Conservation (phyloP, 2,888 invertebrate species). For the Alsophila aescularia region DNA sequence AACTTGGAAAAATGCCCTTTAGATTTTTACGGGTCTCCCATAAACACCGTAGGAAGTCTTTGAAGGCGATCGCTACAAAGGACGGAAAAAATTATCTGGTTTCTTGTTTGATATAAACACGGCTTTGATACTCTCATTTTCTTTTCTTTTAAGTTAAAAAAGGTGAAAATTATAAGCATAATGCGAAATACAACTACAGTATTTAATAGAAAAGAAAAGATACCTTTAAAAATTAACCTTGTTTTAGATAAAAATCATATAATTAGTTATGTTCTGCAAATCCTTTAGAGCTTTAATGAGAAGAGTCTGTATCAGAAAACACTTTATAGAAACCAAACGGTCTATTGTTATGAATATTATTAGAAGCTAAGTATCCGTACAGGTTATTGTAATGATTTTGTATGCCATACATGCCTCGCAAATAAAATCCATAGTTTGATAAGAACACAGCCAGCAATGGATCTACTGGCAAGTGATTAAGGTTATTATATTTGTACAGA, state of each 20-base stretch:
- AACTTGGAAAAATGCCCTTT: conserved; percentile 24
- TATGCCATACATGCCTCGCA: conserved; percentile 67
- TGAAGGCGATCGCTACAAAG: conserved; percentile 26
- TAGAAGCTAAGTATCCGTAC: conserved; percentile 86
- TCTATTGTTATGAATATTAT: conserved; percentile 87
- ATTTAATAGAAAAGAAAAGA: not conserved
- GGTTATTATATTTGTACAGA: conserved; percentile 75
- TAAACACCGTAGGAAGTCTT: conserved; percentile 27
- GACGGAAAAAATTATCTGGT: conserved; percentile 14
- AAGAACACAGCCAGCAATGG: conserved; percentile 85
- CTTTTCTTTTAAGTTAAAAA: conserved; percentile 1
- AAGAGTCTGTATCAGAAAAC: conserved; percentile 72
- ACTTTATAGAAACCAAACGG: conserved; percentile 87
- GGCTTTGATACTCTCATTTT: conserved; percentile 16
- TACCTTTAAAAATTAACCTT: not conserved
- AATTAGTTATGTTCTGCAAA: not conserved
- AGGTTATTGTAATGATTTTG: conserved; percentile 75
- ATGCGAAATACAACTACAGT: not conserved
- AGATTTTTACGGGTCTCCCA: conserved; percentile 20
- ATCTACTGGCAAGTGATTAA: conserved; percentile 83
- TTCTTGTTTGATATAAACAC: conserved; percentile 1
- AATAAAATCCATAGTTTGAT: conserved; percentile 86
- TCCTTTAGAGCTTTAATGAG: conserved; percentile 14
- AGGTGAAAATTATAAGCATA: not conserved
- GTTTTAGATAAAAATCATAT: not conserved